These are phyloP conservation scores for Drosophila subpulchrella DNA, from an alignment of 1,140 invertebrate species.

Conservation along the genomic window DNA sequence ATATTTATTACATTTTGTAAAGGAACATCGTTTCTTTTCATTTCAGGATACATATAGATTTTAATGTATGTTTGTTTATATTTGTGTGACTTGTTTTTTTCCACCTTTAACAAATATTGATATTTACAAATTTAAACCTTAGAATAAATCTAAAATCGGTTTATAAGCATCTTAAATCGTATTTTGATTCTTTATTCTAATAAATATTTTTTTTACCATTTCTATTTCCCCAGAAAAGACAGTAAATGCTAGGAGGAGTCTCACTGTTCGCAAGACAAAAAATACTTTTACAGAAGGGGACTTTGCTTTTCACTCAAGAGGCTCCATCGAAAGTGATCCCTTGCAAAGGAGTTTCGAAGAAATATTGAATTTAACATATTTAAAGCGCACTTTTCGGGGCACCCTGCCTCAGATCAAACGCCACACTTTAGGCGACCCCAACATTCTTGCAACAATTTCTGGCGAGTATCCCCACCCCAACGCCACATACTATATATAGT, in stretches of 20 bases:
- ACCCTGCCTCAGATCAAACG: constrained; percentile 17
- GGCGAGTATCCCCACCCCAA: constrained; percentile 8
- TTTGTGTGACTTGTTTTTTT: too few relatives aligned
- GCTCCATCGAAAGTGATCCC: constrained; percentile 30
- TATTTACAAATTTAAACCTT: too few relatives aligned
- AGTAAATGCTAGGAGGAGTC: neutral
- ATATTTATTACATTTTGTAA: neutral
- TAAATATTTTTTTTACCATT: too few relatives aligned
- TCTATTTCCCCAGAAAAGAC: neutral
- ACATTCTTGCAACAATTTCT: constrained; percentile 26
- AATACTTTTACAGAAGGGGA: neutral
- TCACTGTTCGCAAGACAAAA: neutral
- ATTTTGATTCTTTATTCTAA: too few relatives aligned
- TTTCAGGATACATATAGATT: too few relatives aligned
- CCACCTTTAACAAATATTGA: too few relatives aligned
- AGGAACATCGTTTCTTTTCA: too few relatives aligned
- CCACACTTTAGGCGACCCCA: constrained; percentile 6
- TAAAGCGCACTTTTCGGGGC: constrained; percentile 7
- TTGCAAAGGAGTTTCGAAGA: neutral
- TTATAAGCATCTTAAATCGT: too few relatives aligned
- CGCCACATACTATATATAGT: neutral
- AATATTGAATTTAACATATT: constrained; percentile 15
- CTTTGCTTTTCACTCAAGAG: constrained; percentile 3
- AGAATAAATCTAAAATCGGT: too few relatives aligned
- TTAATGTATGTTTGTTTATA: too few relatives aligned